A percentile compares a stretch with the other conserved stretches of the same genome.
Conservation (phyloP, 2,113 vertebrate genomes). For the Neodon shergylaensis region DNA sequence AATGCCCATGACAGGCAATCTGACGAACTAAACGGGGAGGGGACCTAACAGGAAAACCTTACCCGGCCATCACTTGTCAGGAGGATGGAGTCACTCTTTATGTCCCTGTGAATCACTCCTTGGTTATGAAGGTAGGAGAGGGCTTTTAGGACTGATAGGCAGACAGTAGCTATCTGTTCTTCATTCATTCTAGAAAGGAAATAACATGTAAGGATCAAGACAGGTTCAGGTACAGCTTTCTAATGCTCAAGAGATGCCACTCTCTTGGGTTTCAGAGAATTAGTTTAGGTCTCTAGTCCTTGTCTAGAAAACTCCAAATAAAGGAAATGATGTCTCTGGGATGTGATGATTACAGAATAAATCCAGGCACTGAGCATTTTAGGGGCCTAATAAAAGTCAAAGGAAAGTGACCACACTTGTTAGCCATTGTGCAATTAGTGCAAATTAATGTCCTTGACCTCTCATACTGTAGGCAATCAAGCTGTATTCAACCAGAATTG, state of each 20-base stretch:
- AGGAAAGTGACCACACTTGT: background rate
- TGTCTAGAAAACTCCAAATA: background rate
- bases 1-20: background rate
- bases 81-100: conserved; percentile 99
- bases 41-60: conserved; percentile 61
- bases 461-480: background rate
- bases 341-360: background rate
- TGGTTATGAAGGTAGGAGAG: conserved; percentile 98
- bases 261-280: background rate
- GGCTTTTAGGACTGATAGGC: conserved; percentile 95
- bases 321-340: background rate
- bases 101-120: conserved; percentile 98
- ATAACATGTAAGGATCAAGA: conserved; percentile 44
- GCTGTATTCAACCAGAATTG: background rate
- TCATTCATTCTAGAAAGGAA: conserved; percentile 95
- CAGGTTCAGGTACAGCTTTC: conserved; percentile 45
- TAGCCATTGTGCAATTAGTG: background rate
- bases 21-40: background rate
- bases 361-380: background rate
- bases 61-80: conserved; percentile 98
- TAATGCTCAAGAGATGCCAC: background rate
- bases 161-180: conserved; percentile 98
- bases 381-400: background rate
- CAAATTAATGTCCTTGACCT: background rate
- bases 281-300: background rate